Evolutionary conservation across 2,888 invertebrate species (phyloP), one percentile per base, ranked within the genome.

Genomic region (Apamea monoglypha): DNA sequence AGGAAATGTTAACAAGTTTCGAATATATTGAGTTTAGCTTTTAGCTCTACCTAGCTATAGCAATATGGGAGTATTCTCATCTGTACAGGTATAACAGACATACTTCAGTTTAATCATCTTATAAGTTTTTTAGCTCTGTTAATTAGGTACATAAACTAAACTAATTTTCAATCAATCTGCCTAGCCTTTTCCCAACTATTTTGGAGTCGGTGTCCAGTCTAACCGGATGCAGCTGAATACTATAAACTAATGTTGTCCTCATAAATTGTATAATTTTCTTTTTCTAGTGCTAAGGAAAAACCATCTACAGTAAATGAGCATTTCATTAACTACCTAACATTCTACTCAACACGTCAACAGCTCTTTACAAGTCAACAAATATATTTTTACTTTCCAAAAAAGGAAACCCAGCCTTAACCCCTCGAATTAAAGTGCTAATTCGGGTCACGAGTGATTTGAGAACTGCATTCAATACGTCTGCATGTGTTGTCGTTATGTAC

Each of bases 261-360:
- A 29, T 29, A 21, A 63, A 32, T 21, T 32, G 18, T 29, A 29
- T 1, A 7, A 61, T 7, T 29, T 61, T 61, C 7, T 29, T 29
- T 61, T 29, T 61, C 18, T 61, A 16, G 3, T 18, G 10, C 32
- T 10, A 32, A 63, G 7, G 18, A 21, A 10, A 64, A 21, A 6
- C 1, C 4, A 29, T 21, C 25, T 16, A n/a, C n/a, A n/a, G n/a
- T n/a, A n/a, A n/a, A 61, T 64, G 16, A 72, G 40, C 36, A 16
- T 53, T 87, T 59, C 80, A 85, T 85, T 75, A n/a, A 59, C 64
- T 80, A 14, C 16, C 32, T 77, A 53, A 53, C 56, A 16, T 88
- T 82, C 78, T 88, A 89, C 88, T 91, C 91, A 89, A 89, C 88
- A 89, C 89, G 82, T 90, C 89, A 90, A 91, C 90, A 89, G 84